Percentiles rank a stretch among this genome's conserved stretches.
These are phyloP conservation scores for Capreolus pygargus DNA, from an alignment of 2,113 vertebrate genomes.

Conservation along the genomic window DNA sequence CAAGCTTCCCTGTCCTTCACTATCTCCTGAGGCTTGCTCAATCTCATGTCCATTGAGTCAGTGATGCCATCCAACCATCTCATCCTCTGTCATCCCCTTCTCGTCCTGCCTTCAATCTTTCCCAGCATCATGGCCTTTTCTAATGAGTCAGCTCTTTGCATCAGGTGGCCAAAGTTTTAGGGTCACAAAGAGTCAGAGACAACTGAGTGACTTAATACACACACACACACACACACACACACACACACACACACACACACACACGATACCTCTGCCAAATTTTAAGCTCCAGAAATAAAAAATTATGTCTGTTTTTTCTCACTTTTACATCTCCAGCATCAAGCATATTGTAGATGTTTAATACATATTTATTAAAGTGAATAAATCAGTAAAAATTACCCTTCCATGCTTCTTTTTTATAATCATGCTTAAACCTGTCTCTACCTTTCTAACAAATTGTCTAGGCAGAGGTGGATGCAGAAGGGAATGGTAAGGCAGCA, in stretches of 20 bases:
- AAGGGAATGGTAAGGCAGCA: not conserved
- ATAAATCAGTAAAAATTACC: not conserved
- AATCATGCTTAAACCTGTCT: not conserved
- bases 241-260: not conserved
- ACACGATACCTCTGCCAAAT: not conserved
- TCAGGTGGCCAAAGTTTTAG: not conserved
- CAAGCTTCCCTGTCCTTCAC: not conserved
- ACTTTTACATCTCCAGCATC: not conserved
- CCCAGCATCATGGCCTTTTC: not conserved
- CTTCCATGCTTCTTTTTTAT: not conserved
- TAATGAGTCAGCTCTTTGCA: not conserved
- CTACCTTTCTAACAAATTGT: not conserved
- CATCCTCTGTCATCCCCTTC: not conserved
- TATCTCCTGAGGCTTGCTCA: not conserved
- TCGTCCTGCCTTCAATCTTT: not conserved
- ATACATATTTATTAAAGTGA: not conserved
- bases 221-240: not conserved
- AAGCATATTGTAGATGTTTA: not conserved
- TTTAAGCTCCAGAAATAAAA: not conserved
- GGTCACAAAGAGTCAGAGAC: not conserved
- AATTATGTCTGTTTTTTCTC: not conserved
- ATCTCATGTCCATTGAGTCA: not conserved
- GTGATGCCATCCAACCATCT: not conserved
- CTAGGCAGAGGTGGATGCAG: not conserved
- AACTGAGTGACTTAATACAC: not conserved